A percentile compares a stretch with the other conserved stretches of the same genome.
Conservation (phyloP, 2,113 vertebrate species). For the Hyperopisus bebe region DNA sequence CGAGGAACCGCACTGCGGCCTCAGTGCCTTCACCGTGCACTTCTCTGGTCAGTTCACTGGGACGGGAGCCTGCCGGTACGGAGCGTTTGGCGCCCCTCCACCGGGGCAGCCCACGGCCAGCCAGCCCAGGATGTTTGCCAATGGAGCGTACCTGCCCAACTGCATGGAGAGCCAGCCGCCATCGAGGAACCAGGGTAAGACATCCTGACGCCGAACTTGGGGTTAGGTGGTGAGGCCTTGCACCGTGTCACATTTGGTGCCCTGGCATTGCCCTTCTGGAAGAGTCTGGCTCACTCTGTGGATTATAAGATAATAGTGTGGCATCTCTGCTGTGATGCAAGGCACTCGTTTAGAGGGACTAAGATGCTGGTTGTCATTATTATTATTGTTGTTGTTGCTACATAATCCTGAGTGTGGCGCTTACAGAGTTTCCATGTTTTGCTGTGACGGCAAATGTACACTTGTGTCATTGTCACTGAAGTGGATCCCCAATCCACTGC, state of each 20-base stretch:
- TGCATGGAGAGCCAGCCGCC: constrained; percentile 79
- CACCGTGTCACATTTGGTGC: background rate
- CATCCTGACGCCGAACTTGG: background rate
- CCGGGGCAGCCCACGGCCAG: constrained; percentile 56
- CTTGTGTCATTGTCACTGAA: background rate
- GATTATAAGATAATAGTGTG: background rate
- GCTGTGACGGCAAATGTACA: background rate
- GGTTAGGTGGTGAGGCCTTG: background rate
- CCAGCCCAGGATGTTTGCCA: constrained; percentile 84
- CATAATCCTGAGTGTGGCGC: background rate
- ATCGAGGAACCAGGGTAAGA: constrained; percentile 82
- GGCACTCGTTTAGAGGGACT: background rate
- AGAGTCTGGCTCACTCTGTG: background rate
- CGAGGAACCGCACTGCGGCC: constrained; percentile 80
- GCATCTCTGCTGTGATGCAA: background rate
- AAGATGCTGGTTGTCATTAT: background rate
- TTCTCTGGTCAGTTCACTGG: constrained; percentile 92
- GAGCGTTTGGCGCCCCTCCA: constrained; percentile 70
- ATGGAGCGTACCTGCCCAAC: constrained; percentile 76
- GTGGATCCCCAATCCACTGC: background rate
- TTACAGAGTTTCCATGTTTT: background rate
- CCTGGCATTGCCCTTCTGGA: too few species aligned
- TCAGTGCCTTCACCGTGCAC: constrained; percentile 94
- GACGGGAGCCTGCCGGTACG: constrained; percentile 81
- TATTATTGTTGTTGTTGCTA: background rate